A percentile compares a stretch with the other conserved stretches of the same genome.
phyloP scores from a whole-genome alignment of 2,888 invertebrate species.

The Drosophila histrio region DNA sequence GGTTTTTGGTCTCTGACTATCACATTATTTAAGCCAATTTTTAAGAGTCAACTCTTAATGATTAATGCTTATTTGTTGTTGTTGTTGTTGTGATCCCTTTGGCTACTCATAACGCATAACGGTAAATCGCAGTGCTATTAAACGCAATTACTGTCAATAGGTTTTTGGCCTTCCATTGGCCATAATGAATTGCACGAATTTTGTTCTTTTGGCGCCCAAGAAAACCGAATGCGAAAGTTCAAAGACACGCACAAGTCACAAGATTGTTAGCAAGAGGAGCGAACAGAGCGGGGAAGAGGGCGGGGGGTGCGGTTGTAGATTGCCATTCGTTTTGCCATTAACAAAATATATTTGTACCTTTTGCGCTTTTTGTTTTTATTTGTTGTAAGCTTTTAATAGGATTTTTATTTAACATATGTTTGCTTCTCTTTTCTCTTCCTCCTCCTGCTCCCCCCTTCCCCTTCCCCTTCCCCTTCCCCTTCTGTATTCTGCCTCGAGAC shows the following conservation, averaged over 20 bases:
- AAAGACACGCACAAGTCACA: conserved; percentile 47
- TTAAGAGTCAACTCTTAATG: conserved; percentile 56
- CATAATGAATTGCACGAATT: conserved; percentile 72
- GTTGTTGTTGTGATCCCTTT: conserved; percentile 48
- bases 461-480: background rate
- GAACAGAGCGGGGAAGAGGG: background rate
- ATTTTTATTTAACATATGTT: conserved; percentile 73
- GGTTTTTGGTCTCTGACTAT: background rate
- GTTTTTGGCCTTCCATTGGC: conserved; percentile 41
- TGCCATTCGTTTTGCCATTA: conserved; percentile 57
- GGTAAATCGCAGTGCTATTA: conserved; percentile 68
- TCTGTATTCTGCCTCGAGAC: conserved; percentile 18
- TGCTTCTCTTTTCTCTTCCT: background rate
- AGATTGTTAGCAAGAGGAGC: background rate
- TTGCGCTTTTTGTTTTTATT: conserved; percentile 26
- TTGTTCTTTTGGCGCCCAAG: conserved; percentile 23
- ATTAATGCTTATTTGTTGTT: conserved; percentile 64
- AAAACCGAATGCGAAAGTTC: conserved; percentile 68
- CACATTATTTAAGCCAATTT: conserved; percentile 52
- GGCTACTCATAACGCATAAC: conserved; percentile 55
- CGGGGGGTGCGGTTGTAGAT: background rate
- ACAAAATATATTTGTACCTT: conserved; percentile 49
- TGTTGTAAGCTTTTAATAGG: conserved; percentile 71
- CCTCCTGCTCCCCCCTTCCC: background rate
- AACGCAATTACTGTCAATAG: conserved; percentile 74